These are phyloP conservation scores for Staurois parvus DNA, from an alignment of 2,797 vertebrate species.

Conservation along the genomic window DNA sequence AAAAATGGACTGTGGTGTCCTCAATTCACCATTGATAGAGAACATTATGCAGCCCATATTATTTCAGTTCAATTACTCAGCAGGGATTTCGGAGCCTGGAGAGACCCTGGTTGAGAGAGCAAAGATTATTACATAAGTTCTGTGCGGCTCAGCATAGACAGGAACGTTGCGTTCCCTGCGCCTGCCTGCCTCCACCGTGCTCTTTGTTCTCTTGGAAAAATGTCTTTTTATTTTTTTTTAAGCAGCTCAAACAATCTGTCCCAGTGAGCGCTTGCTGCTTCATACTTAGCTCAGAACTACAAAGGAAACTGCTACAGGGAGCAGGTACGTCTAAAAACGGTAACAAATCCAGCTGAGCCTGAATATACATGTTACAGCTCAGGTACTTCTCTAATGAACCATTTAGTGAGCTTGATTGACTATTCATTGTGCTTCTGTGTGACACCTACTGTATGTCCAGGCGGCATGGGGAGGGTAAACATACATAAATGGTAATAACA, in stretches of 20 bases:
- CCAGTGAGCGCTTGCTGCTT: not conserved
- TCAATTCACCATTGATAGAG: not conserved
- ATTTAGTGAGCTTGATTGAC: not conserved
- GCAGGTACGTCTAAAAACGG: not conserved
- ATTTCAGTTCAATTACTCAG: not conserved
- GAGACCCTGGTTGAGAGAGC: not conserved
- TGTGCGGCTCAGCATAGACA: not conserved
- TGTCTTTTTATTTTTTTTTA: not conserved
- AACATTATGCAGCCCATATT: not conserved
- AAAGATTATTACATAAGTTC: not conserved
- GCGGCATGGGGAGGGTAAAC: too few relatives aligned
- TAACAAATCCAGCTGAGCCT: not conserved
- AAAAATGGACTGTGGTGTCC: too few relatives aligned
- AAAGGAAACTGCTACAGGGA: conserved; percentile 4
- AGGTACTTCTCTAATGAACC: not conserved
- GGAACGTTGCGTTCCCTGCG: not conserved
- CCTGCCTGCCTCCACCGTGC: not conserved
- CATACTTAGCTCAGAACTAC: not conserved
- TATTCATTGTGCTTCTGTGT: not conserved
- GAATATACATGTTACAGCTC: not conserved
- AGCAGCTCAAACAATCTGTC: not conserved
- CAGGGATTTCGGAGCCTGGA: not conserved
- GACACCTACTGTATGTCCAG: not conserved
- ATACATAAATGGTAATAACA: too few relatives aligned
- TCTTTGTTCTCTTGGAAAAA: conserved; percentile 22